Base-by-base conservation (phyloP, 1,140 invertebrate species). In the Lasaia peninsularis region DNA sequence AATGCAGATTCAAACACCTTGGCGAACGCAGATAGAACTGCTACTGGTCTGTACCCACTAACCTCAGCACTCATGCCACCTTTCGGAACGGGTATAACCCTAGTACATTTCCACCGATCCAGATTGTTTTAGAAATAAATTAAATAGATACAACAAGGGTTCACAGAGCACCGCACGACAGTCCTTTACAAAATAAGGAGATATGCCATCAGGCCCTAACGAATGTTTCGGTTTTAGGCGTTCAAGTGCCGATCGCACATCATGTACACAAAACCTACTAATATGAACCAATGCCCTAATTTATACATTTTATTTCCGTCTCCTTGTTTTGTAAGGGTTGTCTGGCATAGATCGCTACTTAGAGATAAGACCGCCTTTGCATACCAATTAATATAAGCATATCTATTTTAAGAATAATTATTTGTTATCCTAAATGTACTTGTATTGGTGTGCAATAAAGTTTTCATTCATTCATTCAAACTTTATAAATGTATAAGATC, bases 1-100 rank as follows among this genome's bases (percentile, higher is more conserved):
- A 67, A 28, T 4, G 57, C 55, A 1, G 60, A 53, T 35, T 73
- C 67, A 4, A 68, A 70, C 8, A 70, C 59, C 35, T 73, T 70
- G 8, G 62, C 67, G 6, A 62, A 59, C 1, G 62, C 24, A 4
- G 18, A 58, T 31, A 69, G 49, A 35, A 72, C 16, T 7, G 69
- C 66, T 11, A 69, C 58, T 0, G 66, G n/a, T 60, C 63, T 63
- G 31, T 58, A 66, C 8, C 53, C 56, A 7, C 33, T 37, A 2
- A 58, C 9, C 0, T 66, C 31, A 7, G 56, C 3, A 31, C 52
- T 58, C 9, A 20, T 32, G 2, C n/a, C 10, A 7, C 33, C 34
- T 53, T 70, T 70, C 3, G 68, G 52, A 6, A 55, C 44, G 8
- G 52, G 58, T 5, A 54, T 33, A 8, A 54, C 40, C 2, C 57